phyloP scores from a whole-genome alignment of 2,888 invertebrate genomes.

The Phasia obesa region DNA sequence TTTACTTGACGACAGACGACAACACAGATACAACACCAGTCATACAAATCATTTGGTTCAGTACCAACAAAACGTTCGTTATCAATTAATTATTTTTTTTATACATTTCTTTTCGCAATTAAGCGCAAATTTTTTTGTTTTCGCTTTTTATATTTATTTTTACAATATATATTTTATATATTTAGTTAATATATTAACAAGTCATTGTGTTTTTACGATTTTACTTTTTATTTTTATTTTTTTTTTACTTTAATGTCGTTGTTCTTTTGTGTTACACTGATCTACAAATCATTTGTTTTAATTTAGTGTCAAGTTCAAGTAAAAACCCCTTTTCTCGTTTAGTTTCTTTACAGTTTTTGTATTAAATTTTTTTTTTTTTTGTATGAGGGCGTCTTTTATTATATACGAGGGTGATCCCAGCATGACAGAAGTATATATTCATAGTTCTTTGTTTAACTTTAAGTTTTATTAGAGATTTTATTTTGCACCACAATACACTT shows the following conservation, averaged over 20 bases:
- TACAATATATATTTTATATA: slow-evolving; percentile 54
- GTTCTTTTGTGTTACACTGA: slow-evolving; percentile 42
- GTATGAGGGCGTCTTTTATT: too few species aligned
- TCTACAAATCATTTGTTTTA: slow-evolving; percentile 42
- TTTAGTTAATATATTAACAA: slow-evolving; percentile 11
- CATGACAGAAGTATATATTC: neutral
- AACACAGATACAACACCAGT: slow-evolving; percentile 19
- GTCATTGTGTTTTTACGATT: neutral
- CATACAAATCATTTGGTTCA: slow-evolving; percentile 16
- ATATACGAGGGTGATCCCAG: neutral
- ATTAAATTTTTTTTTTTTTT: neutral
- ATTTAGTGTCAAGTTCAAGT: slow-evolving; percentile 75
- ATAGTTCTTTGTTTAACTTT: too few species aligned
- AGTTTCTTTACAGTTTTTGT: slow-evolving; percentile 15
- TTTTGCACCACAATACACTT: too few species aligned
- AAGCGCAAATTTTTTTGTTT: slow-evolving; percentile 54
- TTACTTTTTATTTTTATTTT: neutral
- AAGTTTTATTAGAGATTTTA: too few species aligned
- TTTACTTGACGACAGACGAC: slow-evolving; percentile 47
- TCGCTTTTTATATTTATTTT: slow-evolving; percentile 23
- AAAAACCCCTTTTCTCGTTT: slow-evolving; percentile 71
- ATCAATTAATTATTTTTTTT: slow-evolving; percentile 46
- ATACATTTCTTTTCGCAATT: slow-evolving; percentile 47
- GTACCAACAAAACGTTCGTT: slow-evolving; percentile 27
- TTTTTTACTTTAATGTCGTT: slow-evolving; percentile 32